phyloP scores from a whole-genome alignment of 2,797 vertebrate species.

The Rhynchotus rufescens region DNA sequence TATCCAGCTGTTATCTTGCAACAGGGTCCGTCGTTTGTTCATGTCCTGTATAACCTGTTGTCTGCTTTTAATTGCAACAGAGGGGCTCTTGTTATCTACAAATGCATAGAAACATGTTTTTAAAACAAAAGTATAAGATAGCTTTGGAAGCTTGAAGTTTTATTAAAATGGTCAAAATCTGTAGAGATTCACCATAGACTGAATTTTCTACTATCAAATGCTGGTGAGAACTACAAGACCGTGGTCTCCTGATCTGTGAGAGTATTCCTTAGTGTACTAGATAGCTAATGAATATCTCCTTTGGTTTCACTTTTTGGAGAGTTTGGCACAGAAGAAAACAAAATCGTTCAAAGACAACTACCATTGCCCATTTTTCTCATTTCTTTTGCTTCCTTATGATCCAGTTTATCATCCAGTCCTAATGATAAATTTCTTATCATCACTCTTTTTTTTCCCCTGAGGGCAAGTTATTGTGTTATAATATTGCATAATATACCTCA shows the following conservation, averaged over 20 bases:
- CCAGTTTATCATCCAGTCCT: too few relatives aligned
- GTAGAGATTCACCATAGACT: neutral
- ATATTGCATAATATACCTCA: neutral
- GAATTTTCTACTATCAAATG: neutral
- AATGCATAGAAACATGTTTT: neutral
- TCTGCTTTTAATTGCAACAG: conserved; percentile 65
- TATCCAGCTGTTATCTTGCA: conserved; percentile 95
- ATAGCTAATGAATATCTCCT: neutral
- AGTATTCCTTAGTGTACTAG: neutral
- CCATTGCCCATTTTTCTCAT: neutral
- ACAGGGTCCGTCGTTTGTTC: conserved; percentile 83
- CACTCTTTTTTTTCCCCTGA: neutral
- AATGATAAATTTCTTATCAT: neutral
- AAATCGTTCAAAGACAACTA: fast-evolving
- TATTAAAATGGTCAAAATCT: neutral
- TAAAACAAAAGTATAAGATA: neutral
- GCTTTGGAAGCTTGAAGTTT: neutral
- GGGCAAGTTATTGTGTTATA: neutral
- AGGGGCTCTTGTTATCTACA: conserved; percentile 70
- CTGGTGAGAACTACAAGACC: neutral
- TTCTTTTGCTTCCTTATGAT: neutral
- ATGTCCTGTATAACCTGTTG: conserved; percentile 77
- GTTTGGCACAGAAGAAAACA: neutral
- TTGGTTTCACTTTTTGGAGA: neutral
- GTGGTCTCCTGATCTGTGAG: neutral